A percentile compares a stretch with the other conserved stretches of the same genome.
Conservation (phyloP, 2,797 vertebrate species). For the Phrynocephalus guinanensis region DNA sequence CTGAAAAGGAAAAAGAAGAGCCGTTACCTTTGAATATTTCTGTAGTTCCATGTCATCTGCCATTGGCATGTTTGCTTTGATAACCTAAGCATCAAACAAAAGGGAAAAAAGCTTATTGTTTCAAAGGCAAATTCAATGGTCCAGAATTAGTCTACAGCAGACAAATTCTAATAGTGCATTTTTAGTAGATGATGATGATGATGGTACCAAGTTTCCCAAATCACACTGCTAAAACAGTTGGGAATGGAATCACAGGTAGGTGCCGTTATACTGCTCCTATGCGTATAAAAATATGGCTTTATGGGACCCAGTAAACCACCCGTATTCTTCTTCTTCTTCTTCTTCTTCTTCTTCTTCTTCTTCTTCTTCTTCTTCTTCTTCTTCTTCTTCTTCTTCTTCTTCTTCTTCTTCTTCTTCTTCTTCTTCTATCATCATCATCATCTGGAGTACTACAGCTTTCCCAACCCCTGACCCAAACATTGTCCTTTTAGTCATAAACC, state of each 20-base stretch:
- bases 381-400: too few species aligned
- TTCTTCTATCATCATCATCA: too few species aligned
- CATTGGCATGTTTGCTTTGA: conserved; percentile 88
- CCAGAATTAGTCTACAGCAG: not conserved
- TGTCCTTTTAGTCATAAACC: not conserved
- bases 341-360: too few species aligned
- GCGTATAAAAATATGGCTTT: too few species aligned
- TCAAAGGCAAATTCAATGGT: not conserved
- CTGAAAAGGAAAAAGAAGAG: not conserved
- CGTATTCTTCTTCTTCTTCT: too few species aligned
- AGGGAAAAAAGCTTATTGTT: not conserved
- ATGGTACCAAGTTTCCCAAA: not conserved
- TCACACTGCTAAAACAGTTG: not conserved
- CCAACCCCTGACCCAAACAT: not conserved
- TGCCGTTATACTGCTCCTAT: not conserved
- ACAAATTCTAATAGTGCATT: not conserved
- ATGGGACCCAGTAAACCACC: too few species aligned
- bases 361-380: too few species aligned
- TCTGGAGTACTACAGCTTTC: not conserved
- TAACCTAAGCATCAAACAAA: conserved; percentile 80
- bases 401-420: too few species aligned
- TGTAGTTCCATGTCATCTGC: conserved; percentile 91
- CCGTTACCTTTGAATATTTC: conserved; percentile 91
- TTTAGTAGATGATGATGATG: not conserved
- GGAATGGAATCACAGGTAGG: not conserved